Percentiles rank a stretch among this genome's conserved stretches.
Conservation (phyloP, 1,140 invertebrate genomes). For the Drosophila triauraria region DNA sequence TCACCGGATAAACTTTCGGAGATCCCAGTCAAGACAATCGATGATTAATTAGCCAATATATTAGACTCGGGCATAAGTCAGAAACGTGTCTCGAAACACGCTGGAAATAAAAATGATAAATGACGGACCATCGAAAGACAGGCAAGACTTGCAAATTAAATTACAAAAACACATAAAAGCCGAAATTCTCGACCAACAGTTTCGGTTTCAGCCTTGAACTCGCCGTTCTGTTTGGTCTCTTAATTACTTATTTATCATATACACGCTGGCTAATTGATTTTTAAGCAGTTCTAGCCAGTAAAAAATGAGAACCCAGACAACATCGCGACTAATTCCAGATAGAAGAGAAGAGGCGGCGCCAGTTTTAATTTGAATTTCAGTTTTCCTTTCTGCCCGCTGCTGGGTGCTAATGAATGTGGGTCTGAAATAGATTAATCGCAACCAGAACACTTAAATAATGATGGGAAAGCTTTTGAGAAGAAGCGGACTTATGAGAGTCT, state of each 20-base stretch:
- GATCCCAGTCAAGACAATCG: slow-evolving; percentile 34
- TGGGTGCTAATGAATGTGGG: slow-evolving; percentile 41
- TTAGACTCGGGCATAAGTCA: slow-evolving; percentile 41
- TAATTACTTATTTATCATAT: slow-evolving; percentile 74
- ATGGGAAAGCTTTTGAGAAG: slow-evolving; percentile 1
- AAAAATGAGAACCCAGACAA: slow-evolving; percentile 12
- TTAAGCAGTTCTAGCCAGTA: slow-evolving; percentile 59
- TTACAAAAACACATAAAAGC: slow-evolving; percentile 60
- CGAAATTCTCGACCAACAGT: slow-evolving; percentile 25
- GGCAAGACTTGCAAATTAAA: slow-evolving; percentile 65
- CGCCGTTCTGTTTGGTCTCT: slow-evolving; percentile 44
- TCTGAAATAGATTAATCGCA: slow-evolving; percentile 42
- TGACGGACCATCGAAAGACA: slow-evolving; percentile 55
- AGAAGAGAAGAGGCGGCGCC: slow-evolving; percentile 36
- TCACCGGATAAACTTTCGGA: slow-evolving; percentile 27
- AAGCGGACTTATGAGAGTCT: slow-evolving; percentile 1
- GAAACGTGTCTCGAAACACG: slow-evolving; percentile 51
- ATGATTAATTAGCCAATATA: slow-evolving; percentile 68
- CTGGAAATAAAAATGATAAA: slow-evolving; percentile 66
- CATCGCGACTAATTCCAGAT: slow-evolving; percentile 15
- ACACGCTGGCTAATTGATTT: slow-evolving; percentile 65
- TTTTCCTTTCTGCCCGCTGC: slow-evolving; percentile 35
- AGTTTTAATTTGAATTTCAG: slow-evolving; percentile 41
- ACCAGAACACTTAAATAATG: slow-evolving; percentile 13
- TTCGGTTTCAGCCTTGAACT: slow-evolving; percentile 68